Conservation (phyloP, 2,888 invertebrate species). For the Acleris literana region DNA sequence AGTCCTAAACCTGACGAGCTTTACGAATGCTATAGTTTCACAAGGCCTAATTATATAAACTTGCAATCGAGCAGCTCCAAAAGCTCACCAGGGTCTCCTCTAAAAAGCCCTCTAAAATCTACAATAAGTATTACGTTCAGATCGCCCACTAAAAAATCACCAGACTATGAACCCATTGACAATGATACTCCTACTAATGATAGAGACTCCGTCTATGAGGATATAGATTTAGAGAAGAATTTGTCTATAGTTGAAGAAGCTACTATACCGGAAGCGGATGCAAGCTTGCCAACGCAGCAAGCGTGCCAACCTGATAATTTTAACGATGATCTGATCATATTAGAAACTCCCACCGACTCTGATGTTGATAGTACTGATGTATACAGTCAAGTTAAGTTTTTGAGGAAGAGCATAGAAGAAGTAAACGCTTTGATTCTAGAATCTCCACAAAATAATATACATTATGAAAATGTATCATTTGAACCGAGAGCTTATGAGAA, state of each 20-base stretch:
- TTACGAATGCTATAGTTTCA: constrained; percentile 71
- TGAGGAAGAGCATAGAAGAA: constrained; percentile 87
- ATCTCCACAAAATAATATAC: constrained; percentile 63
- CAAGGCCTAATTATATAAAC: constrained; percentile 76
- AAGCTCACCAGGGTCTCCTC: constrained; percentile 70
- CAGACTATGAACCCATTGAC: constrained; percentile 78
- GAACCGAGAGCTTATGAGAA: constrained; percentile 62
- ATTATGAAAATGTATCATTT: constrained; percentile 69
- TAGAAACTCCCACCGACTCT: constrained; percentile 83
- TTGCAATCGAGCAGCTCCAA: constrained; percentile 73
- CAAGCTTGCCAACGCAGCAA: constrained; percentile 82
- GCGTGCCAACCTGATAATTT: constrained; percentile 79
- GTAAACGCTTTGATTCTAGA: constrained; percentile 76
- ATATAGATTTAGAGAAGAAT: constrained; percentile 78
- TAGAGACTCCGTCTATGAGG: constrained; percentile 84
- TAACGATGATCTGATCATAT: constrained; percentile 68
- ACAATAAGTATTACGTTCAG: constrained; percentile 89
- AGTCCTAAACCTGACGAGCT: constrained; percentile 63
- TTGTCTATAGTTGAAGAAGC: constrained; percentile 82
- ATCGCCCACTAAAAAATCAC: constrained; percentile 82
- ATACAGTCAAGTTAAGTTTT: constrained; percentile 90
- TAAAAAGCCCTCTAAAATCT: constrained; percentile 85
- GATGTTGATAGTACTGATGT: constrained; percentile 76
- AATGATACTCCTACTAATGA: constrained; percentile 72
- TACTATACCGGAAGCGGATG: constrained; percentile 80